A percentile compares a stretch with the other conserved stretches of the same genome.
Evolutionary conservation across 2,113 vertebrate genomes (phyloP).

Genomic region (Paratilapia polleni): DNA sequence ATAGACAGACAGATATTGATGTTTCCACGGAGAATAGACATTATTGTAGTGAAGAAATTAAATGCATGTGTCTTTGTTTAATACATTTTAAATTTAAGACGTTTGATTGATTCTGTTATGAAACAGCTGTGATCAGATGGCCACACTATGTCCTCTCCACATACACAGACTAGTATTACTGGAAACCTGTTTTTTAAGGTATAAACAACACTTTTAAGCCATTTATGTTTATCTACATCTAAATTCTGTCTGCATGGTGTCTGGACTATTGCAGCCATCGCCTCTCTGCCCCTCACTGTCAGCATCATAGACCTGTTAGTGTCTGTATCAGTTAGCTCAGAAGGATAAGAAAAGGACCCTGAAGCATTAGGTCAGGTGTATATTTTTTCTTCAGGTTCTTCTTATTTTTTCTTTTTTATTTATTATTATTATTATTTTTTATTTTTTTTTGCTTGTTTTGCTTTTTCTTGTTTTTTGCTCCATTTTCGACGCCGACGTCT

Average conservation of each 20-base stretch:
- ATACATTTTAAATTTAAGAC: not conserved
- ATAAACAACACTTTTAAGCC: not conserved
- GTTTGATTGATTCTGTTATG: not conserved
- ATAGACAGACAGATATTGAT: too few relatives aligned
- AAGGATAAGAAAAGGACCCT: not conserved
- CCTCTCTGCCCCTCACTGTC: not conserved
- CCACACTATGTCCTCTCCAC: too few relatives aligned
- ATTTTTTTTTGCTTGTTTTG: not conserved
- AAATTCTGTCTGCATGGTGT: not conserved
- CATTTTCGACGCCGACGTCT: not conserved
- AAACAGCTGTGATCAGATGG: not conserved
- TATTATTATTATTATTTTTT: too few relatives aligned
- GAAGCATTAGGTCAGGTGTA: not conserved
- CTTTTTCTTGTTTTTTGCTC: not conserved
- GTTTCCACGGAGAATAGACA: too few relatives aligned
- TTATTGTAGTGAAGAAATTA: too few relatives aligned
- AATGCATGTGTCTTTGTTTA: not conserved
- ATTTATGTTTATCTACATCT: constrained; percentile 1
- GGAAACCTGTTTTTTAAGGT: not conserved
- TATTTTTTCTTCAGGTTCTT: too few relatives aligned
- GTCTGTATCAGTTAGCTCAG: not conserved
- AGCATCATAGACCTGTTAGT: not conserved
- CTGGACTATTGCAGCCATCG: not conserved
- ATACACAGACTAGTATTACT: not conserved
- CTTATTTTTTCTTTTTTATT: too few relatives aligned